Conservation (phyloP, 2,113 vertebrate genomes). For the Archocentrus centrarchus region DNA sequence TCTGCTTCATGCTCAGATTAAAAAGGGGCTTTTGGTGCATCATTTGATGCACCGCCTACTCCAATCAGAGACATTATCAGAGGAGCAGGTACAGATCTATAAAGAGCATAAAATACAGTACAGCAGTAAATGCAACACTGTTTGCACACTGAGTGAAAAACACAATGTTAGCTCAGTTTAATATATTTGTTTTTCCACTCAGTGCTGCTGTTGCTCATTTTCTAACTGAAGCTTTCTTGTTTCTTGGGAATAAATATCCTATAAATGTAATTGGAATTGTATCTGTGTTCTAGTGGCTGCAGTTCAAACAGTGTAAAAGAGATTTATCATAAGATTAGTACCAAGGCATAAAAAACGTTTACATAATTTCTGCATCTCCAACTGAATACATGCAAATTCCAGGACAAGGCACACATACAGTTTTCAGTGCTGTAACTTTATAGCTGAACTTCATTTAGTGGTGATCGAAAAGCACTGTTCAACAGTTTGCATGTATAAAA, state of each 20-base stretch:
- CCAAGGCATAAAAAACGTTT: not conserved
- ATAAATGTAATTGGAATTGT: too few species aligned
- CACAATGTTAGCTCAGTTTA: not conserved
- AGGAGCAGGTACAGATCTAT: not conserved
- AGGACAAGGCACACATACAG: not conserved
- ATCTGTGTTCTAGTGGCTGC: too few species aligned
- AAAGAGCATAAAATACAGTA: not conserved
- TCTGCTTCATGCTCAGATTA: not conserved
- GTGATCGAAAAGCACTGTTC: accelerated
- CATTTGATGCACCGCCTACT: not conserved
- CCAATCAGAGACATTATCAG: not conserved
- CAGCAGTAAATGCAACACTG: not conserved
- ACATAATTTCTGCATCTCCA: not conserved
- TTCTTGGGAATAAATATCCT: too few species aligned
- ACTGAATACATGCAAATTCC: slow-evolving; percentile 2
- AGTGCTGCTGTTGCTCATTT: too few species aligned
- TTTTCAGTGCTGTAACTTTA: not conserved
- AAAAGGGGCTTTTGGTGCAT: not conserved
- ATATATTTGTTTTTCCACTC: too few species aligned
- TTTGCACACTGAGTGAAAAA: not conserved
- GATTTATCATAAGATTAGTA: not conserved
- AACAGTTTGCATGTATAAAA: not conserved
- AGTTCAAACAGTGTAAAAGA: too few species aligned
- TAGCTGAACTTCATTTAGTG: not conserved
- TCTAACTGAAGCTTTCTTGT: too few species aligned